Evolutionary conservation across 2,888 invertebrate species (phyloP).

Genomic region (Xanthia togata): DNA sequence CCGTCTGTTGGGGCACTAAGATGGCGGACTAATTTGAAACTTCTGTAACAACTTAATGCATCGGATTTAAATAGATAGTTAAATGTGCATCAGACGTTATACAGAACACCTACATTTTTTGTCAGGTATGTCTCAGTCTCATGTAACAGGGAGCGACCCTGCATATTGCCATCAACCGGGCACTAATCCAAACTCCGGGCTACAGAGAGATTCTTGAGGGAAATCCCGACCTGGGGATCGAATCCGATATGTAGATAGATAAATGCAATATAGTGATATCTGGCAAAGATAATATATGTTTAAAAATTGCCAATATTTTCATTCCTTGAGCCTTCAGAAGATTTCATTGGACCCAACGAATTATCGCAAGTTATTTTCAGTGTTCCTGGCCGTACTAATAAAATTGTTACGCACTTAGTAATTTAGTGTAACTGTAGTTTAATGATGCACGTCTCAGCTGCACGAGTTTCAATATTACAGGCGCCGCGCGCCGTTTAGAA

Average conservation of each 20-base stretch:
- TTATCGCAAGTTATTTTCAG: background rate
- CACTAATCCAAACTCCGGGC: background rate
- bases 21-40: background rate
- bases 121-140: background rate
- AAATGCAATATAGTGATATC: too few relatives aligned
- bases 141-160: too few relatives aligned
- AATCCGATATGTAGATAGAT: too few relatives aligned
- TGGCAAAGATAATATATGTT: too few relatives aligned
- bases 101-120: background rate
- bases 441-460: slow-evolving; percentile 57
- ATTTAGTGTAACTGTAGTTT: slow-evolving; percentile 61
- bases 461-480: slow-evolving; percentile 57
- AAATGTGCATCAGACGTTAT: too few relatives aligned
- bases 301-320: background rate
- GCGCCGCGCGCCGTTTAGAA: slow-evolving; percentile 35
- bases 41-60: background rate
- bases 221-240: background rate
- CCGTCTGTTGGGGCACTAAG: slow-evolving; percentile 16
- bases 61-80: too few relatives aligned
- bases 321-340: background rate
- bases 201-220: background rate
- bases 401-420: slow-evolving; percentile 46
- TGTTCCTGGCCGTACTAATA: slow-evolving; percentile 45
- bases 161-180: too few relatives aligned
- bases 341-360: background rate